Evolutionary conservation across 2,888 invertebrate species (phyloP).

Genomic region (Drosophila nr. medialis): DNA sequence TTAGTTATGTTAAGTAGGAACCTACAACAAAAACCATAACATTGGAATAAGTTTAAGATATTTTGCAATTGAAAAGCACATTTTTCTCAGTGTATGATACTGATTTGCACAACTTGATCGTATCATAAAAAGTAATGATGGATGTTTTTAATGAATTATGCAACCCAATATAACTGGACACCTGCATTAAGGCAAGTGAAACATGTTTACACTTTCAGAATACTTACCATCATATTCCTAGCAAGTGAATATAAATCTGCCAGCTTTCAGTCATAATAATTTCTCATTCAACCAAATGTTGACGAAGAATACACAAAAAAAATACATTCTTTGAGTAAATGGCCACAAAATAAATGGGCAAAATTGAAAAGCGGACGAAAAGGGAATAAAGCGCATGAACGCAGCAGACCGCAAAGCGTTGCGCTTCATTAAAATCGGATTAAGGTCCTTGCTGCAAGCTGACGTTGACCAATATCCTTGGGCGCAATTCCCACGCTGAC

Average conservation of each 20-base stretch:
- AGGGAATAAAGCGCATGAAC: slow-evolving; percentile 37
- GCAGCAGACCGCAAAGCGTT: slow-evolving; percentile 82
- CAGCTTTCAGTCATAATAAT: background rate
- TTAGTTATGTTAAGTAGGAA: background rate
- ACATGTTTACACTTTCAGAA: background rate
- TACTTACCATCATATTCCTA: too few relatives aligned
- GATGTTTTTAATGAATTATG: background rate
- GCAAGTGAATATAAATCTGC: background rate
- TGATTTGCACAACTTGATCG: background rate
- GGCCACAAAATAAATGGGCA: slow-evolving; percentile 34
- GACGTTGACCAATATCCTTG: slow-evolving; percentile 60
- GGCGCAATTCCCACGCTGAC: slow-evolving; percentile 80
- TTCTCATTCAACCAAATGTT: background rate
- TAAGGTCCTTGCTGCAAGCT: slow-evolving; percentile 66
- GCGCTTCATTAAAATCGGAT: slow-evolving; percentile 85
- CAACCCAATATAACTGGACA: background rate
- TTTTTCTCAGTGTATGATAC: background rate
- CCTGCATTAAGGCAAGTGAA: background rate
- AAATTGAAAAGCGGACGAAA: slow-evolving; percentile 22
- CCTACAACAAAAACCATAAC: background rate
- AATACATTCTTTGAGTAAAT: slow-evolving; percentile 13
- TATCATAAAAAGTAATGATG: background rate
- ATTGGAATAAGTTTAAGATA: background rate
- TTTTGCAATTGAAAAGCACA: background rate
- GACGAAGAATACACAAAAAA: slow-evolving; percentile 24